These are phyloP conservation scores for Pelusios castaneus DNA, from an alignment of 2,113 vertebrate species.

Conservation along the genomic window DNA sequence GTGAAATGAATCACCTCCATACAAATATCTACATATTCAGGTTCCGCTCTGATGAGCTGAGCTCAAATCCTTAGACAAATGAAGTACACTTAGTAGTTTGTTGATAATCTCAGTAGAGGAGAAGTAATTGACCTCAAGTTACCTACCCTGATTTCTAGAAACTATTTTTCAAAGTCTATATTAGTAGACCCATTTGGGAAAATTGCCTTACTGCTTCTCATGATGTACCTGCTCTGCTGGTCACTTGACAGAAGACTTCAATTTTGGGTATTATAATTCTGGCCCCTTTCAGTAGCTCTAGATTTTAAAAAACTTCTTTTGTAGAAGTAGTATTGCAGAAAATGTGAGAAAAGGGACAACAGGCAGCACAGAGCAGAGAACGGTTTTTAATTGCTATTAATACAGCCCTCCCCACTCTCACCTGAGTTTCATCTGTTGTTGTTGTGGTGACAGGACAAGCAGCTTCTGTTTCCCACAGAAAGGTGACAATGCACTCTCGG, in stretches of 20 bases:
- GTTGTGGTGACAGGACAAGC: slow-evolving; percentile 88
- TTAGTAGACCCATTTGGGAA: neutral
- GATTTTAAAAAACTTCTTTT: neutral
- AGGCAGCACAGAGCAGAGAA: neutral
- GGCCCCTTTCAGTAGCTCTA: neutral
- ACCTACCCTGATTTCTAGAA: neutral
- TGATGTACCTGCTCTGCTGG: neutral
- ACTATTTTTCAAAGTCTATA: neutral
- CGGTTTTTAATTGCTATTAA: neutral
- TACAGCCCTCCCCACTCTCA: slow-evolving; percentile 28
- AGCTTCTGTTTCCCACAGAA: slow-evolving; percentile 92
- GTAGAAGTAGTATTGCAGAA: neutral
- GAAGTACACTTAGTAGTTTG: neutral
- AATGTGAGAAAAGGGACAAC: accelerated
- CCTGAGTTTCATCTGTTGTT: slow-evolving; percentile 78
- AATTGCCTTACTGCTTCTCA: neutral
- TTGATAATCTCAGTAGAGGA: neutral
- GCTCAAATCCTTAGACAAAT: neutral
- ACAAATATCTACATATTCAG: neutral
- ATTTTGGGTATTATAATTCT: neutral
- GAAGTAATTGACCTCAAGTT: neutral
- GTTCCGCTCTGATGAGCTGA: neutral
- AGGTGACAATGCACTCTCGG: slow-evolving; percentile 88
- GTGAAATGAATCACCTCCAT: neutral
- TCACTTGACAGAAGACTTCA: neutral